phyloP scores from a whole-genome alignment of 2,797 vertebrate species.

The Betta splendens region DNA sequence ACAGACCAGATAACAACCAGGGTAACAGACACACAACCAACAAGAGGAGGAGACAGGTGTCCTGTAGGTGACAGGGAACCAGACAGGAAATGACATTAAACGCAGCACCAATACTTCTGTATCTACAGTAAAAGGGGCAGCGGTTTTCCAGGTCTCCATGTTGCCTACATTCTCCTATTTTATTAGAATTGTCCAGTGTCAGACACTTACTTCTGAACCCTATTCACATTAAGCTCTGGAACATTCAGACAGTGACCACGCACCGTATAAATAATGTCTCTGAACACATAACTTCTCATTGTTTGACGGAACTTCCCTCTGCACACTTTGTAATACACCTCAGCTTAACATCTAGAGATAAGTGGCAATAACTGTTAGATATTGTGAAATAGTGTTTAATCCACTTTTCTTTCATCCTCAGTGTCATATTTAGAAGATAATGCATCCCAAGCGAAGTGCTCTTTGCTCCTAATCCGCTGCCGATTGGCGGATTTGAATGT shows the following conservation, averaged over 20 bases:
- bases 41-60: too few species aligned
- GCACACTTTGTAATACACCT: slow-evolving; percentile 22
- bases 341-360: slow-evolving; percentile 31
- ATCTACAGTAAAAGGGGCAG: too few species aligned
- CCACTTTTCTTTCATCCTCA: slow-evolving; percentile 50
- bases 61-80: too few species aligned
- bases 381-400: slow-evolving; percentile 46
- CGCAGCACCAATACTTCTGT: too few species aligned
- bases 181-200: too few species aligned
- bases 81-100: too few species aligned
- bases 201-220: slow-evolving; percentile 28
- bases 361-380: slow-evolving; percentile 31
- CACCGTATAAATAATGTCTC: slow-evolving; percentile 35
- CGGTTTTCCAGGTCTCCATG: too few species aligned
- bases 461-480: slow-evolving; percentile 64
- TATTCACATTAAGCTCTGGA: slow-evolving; percentile 21
- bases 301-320: slow-evolving; percentile 11
- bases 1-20: too few species aligned
- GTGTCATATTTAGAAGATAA: slow-evolving; percentile 66
- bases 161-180: too few species aligned
- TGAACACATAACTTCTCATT: slow-evolving; percentile 9
- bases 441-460: slow-evolving; percentile 51
- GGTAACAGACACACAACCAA: too few species aligned
- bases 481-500: slow-evolving; percentile 73
- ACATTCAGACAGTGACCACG: slow-evolving; percentile 13